These are phyloP conservation scores for Pardosa pseudoannulata DNA, from an alignment of 2,888 invertebrate species.

Conservation along the genomic window DNA sequence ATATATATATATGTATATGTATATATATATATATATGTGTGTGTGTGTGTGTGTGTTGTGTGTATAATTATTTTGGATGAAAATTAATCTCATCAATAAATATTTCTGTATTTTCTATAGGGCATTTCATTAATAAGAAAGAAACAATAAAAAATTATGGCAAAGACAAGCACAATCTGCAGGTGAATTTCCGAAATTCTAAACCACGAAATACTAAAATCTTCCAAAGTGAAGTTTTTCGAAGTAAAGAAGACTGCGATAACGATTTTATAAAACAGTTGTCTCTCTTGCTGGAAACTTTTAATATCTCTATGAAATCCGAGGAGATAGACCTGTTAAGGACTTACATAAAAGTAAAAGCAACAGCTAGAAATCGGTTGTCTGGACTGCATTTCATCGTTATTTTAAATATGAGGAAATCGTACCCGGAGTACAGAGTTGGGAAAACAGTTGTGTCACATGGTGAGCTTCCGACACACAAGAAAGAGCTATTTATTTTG, in stretches of 20 bases:
- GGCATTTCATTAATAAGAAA: no score
- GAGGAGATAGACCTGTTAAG: neutral
- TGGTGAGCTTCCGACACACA: neutral
- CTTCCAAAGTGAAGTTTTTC: no score
- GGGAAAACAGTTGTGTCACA: neutral
- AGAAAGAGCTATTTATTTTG: neutral
- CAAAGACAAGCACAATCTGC: no score
- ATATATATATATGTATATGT: no score
- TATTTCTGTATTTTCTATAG: no score
- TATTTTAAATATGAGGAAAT: neutral
- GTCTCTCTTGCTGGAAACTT: neutral
- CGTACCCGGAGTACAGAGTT: neutral
- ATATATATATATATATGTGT: no score
- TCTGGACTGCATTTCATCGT: neutral
- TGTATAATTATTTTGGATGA: no score
- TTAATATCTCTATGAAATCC: neutral
- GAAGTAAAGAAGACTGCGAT: neutral
- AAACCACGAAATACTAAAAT: no score
- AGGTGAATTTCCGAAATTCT: no score
- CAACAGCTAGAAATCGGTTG: neutral
- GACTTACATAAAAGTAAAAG: neutral
- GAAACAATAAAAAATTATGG: no score
- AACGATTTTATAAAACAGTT: neutral
- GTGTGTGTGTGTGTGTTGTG: no score
- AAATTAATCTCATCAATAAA: no score